Percentiles rank a stretch among this genome's conserved stretches.
Conservation (phyloP, 2,113 vertebrate genomes). For the Oncorhynchus tshawytscha region DNA sequence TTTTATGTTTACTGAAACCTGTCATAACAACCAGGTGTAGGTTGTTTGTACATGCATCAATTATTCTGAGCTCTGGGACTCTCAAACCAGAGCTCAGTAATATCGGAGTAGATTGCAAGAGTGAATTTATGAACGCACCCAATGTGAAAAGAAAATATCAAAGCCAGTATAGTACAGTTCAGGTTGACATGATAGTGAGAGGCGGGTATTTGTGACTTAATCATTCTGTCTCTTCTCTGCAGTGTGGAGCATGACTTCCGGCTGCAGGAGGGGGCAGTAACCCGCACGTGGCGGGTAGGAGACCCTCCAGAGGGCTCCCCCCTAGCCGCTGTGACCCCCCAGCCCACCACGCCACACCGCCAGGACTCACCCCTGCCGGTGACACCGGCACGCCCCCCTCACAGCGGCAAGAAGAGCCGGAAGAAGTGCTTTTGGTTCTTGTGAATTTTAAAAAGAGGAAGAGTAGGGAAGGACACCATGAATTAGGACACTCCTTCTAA, state of each 20-base stretch:
- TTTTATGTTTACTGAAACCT: too few relatives aligned
- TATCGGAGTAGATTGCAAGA: too few relatives aligned
- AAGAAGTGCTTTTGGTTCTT: constrained; percentile 81
- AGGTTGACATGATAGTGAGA: too few relatives aligned
- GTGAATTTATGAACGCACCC: too few relatives aligned
- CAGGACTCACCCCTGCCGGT: constrained; percentile 66
- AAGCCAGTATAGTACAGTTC: too few relatives aligned
- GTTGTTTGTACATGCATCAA: too few relatives aligned
- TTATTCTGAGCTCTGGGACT: too few relatives aligned
- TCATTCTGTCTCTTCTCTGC: background rate
- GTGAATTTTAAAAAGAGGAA: constrained; percentile 58
- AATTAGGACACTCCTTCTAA: background rate
- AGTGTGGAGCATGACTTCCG: constrained; percentile 78
- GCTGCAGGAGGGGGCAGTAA: constrained; percentile 77
- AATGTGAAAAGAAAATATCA: too few relatives aligned
- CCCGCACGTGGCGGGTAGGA: constrained; percentile 72
- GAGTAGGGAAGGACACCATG: background rate
- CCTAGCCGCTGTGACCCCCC: constrained; percentile 53
- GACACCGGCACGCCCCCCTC: constrained; percentile 38
- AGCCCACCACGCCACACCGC: constrained; percentile 50
- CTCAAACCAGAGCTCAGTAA: too few relatives aligned
- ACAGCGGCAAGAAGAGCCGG: constrained; percentile 69
- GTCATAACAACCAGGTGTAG: too few relatives aligned
- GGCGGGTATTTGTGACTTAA: background rate
- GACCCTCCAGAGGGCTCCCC: constrained; percentile 69